phyloP scores from a whole-genome alignment of 2,888 invertebrate species.

The Germaria angustata region DNA sequence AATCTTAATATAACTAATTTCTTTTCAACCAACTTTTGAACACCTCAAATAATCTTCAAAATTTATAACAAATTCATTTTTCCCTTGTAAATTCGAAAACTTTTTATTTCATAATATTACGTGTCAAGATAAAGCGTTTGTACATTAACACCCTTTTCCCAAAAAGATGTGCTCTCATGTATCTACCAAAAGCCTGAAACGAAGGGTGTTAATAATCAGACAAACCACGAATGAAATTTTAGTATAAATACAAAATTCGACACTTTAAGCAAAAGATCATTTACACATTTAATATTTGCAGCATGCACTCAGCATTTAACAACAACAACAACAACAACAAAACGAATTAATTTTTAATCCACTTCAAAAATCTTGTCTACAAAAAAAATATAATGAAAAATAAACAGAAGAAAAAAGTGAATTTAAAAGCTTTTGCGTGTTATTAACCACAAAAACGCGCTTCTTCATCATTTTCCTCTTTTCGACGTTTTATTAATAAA shows the following conservation, averaged over 20 bases:
- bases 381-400: constrained; percentile 2
- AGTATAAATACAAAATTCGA: constrained; percentile 40
- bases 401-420: too few relatives aligned
- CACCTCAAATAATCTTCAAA: constrained; percentile 35
- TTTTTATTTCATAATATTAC: constrained; percentile 39
- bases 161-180: constrained; percentile 18
- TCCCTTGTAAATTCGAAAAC: not conserved
- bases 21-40: constrained; percentile 39
- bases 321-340: not conserved
- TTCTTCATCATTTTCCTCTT: not conserved
- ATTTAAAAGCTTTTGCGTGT: constrained; percentile 66
- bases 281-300: constrained; percentile 51
- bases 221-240: constrained; percentile 33
- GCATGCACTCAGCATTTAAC: constrained; percentile 1
- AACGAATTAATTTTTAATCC: constrained; percentile 58
- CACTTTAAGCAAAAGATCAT: constrained; percentile 58
- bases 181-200: not conserved
- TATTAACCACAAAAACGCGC: constrained; percentile 41
- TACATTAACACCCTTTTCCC: constrained; percentile 63
- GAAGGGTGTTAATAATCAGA: constrained; percentile 40
- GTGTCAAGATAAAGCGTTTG: constrained; percentile 66
- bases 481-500: constrained; percentile 57
- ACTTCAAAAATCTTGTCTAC: constrained; percentile 44
- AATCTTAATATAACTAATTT: constrained; percentile 46
- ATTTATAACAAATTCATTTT: not conserved